Conservation (phyloP, 2,888 invertebrate species). For the Dynastes maya region DNA sequence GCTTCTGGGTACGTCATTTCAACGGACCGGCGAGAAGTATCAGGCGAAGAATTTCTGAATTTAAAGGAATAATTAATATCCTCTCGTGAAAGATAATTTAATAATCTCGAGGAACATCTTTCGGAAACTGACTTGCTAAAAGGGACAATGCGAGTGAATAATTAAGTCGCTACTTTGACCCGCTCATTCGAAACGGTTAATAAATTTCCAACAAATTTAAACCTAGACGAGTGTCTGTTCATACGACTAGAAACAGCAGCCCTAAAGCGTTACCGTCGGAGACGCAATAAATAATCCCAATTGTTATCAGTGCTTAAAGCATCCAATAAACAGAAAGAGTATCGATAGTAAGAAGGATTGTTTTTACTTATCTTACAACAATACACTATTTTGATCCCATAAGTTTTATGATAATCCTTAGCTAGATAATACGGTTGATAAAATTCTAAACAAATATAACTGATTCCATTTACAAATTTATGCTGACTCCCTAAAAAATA, state of each 20-base stretch:
- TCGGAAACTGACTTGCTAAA: slow-evolving; percentile 29
- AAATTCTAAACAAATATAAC: too few species aligned
- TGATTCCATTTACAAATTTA: not conserved
- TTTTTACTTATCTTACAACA: too few species aligned
- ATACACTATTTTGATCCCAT: too few species aligned
- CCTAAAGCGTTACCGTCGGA: not conserved
- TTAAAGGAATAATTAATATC: slow-evolving; percentile 41
- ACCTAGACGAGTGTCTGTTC: slow-evolving; percentile 17
- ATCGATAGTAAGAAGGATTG: too few species aligned
- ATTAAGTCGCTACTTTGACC: slow-evolving; percentile 39
- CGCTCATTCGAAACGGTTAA: slow-evolving; percentile 40
- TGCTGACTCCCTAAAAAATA: too few species aligned
- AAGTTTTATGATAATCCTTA: too few species aligned
- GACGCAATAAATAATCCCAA: not conserved
- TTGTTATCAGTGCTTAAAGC: too few species aligned
- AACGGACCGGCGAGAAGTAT: not conserved
- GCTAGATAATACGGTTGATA: too few species aligned
- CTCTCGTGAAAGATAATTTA: slow-evolving; percentile 36
- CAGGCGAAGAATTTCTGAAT: slow-evolving; percentile 20
- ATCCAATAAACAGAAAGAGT: too few species aligned
- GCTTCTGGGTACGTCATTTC: not conserved
- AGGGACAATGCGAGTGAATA: slow-evolving; percentile 37
- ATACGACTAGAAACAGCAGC: not conserved
- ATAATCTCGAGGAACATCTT: slow-evolving; percentile 40
- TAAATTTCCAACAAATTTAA: slow-evolving; percentile 36